Conservation (phyloP, 2,888 invertebrate species). For the Adineta ricciae region DNA sequence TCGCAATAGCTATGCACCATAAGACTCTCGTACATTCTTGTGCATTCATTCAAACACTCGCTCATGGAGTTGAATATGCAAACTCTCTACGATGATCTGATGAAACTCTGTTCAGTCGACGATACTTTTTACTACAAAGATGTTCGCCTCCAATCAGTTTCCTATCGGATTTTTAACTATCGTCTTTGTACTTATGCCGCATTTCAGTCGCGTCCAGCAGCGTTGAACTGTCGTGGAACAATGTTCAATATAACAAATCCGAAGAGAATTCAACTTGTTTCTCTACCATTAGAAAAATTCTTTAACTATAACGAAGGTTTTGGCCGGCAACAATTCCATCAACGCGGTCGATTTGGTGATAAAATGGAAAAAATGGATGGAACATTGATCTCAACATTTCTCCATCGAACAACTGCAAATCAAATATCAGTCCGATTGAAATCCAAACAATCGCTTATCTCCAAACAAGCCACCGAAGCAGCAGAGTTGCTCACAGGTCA, state of each 20-base stretch:
- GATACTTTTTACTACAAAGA: not conserved
- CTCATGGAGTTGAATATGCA: too few relatives aligned
- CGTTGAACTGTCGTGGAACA: too few relatives aligned
- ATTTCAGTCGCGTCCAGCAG: too few relatives aligned
- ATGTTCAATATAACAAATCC: not conserved
- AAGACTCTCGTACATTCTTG: too few relatives aligned
- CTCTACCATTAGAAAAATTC: not conserved
- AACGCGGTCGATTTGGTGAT: not conserved
- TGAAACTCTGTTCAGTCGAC: not conserved
- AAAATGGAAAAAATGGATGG: conserved; percentile 1
- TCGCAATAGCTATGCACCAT: too few relatives aligned
- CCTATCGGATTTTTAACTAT: not conserved
- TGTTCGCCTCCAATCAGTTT: not conserved
- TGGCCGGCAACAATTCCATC: not conserved
- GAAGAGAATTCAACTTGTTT: not conserved
- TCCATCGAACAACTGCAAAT: not conserved
- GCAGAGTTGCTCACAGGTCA: not conserved
- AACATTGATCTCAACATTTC: not conserved
- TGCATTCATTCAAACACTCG: too few relatives aligned
- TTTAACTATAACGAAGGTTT: not conserved
- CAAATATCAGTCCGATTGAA: not conserved
- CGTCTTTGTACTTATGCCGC: not conserved
- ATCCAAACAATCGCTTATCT: not conserved
- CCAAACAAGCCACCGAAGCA: not conserved
- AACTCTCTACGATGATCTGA: not conserved